phyloP scores from a whole-genome alignment of 2,888 invertebrate species.

The Thyatira batis region DNA sequence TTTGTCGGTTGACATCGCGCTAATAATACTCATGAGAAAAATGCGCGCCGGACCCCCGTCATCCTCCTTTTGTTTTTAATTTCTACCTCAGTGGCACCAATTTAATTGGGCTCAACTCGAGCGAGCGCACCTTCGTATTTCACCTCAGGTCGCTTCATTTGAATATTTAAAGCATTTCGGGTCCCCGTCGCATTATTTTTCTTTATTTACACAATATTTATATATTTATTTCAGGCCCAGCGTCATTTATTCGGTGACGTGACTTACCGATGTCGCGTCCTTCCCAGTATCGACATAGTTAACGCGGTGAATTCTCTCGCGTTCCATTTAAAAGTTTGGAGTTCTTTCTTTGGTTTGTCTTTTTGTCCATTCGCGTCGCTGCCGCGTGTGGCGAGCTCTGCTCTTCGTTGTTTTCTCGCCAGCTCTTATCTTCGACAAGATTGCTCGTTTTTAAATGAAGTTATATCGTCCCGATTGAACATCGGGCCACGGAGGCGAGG shows the following conservation, averaged over 20 bases:
- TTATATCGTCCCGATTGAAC: slow-evolving; percentile 80
- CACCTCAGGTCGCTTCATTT: slow-evolving; percentile 81
- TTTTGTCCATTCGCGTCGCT: slow-evolving; percentile 62
- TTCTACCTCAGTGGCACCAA: slow-evolving; percentile 83
- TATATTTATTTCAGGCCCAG: slow-evolving; percentile 77
- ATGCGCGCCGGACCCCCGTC: slow-evolving; percentile 77
- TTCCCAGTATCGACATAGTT: slow-evolving; percentile 82
- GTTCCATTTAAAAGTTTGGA: slow-evolving; percentile 78
- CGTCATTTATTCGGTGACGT: slow-evolving; percentile 81
- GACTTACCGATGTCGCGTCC: slow-evolving; percentile 81
- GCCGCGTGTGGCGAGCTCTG: slow-evolving; percentile 75
- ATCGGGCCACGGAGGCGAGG: slow-evolving; percentile 72
- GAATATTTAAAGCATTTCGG: slow-evolving; percentile 82
- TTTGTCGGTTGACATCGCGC: slow-evolving; percentile 81
- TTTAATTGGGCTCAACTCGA: slow-evolving; percentile 82
- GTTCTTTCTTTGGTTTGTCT: slow-evolving; percentile 66
- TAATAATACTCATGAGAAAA: slow-evolving; percentile 83
- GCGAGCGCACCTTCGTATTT: slow-evolving; percentile 81
- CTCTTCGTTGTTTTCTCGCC: slow-evolving; percentile 81
- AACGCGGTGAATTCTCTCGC: slow-evolving; percentile 78
- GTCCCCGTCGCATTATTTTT: slow-evolving; percentile 73
- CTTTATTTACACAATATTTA: slow-evolving; percentile 81
- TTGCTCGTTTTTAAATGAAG: slow-evolving; percentile 82
- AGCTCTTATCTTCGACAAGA: slow-evolving; percentile 79
- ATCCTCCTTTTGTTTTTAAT: slow-evolving; percentile 82